Conservation (phyloP, 2,797 vertebrate species). For the Microctenopoma stevenorrisi region DNA sequence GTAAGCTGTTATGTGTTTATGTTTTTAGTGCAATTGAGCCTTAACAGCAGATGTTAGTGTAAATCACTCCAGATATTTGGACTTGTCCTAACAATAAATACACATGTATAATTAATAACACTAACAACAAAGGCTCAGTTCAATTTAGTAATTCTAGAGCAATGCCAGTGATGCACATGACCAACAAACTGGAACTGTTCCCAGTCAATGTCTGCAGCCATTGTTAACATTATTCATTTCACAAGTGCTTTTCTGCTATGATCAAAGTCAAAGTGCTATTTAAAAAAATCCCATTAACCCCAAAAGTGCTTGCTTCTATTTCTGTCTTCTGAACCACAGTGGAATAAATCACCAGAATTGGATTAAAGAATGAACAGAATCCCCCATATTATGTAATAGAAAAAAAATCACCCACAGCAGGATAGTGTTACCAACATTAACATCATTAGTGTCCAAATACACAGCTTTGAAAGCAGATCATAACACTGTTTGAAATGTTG, state of each 20-base stretch:
- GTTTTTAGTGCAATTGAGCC: neutral
- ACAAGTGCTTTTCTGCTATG: conserved; percentile 28
- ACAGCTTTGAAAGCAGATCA: conserved; percentile 23
- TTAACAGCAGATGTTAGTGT: neutral
- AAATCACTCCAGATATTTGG: conserved; percentile 4
- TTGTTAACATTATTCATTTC: conserved; percentile 47
- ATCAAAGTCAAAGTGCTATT: conserved; percentile 33
- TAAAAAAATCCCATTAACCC: conserved; percentile 40
- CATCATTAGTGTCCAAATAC: conserved; percentile 47
- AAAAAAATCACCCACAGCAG: conserved; percentile 24
- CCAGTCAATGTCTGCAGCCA: conserved; percentile 32
- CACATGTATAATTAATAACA: conserved; percentile 19
- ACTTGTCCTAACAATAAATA: conserved; percentile 9
- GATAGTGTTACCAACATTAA: conserved; percentile 25
- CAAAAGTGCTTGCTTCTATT: conserved; percentile 5
- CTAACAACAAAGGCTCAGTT: neutral
- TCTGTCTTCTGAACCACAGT: conserved; percentile 17
- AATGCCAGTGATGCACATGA: neutral
- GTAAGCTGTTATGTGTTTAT: neutral
- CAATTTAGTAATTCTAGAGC: conserved; percentile 1
- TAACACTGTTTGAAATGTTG: conserved; percentile 19
- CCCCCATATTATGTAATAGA: conserved; percentile 1
- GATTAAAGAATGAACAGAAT: conserved; percentile 13
- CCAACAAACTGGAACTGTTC: conserved; percentile 23
- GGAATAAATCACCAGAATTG: conserved; percentile 8